Base-by-base conservation (phyloP, 1,140 invertebrate genomes). In the Bombus huntii region DNA sequence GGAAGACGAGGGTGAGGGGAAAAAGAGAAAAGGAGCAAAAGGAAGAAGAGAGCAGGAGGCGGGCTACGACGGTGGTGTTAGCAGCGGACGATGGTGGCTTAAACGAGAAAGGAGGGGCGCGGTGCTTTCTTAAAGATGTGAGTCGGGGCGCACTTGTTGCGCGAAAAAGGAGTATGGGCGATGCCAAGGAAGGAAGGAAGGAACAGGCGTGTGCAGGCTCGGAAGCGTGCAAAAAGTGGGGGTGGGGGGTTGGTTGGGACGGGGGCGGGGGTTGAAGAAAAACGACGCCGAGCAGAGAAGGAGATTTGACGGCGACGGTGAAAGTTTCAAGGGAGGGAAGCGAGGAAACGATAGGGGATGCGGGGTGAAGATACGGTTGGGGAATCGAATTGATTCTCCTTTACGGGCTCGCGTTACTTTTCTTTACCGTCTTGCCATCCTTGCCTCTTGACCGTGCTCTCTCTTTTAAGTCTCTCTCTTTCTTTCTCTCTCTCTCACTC, bases 381-480 rank as follows among this genome's bases (percentile, higher is more conserved):
- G 90, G 89, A 94, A 94, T 94, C 92, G 93, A 95, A 95, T 95
- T 95, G 94, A 95, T 95, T 95, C 92, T 92, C 93, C 93, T 95
- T 95, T 94, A 95, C 91, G 92, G 92, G 80, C 87, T 92, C 87
- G 87, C 91, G 89, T 93, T 93, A 92, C 92, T 92, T 91, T 92
- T 86, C 91, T 94, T 93, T 91, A 92, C 92, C 87, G 87, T 88
- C 78, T 84, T 47, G 71, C 77, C 68, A 86, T 88, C 85, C 88
- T 83, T 87, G 76, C 89, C 93, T 93, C 89, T 93, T 93, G 93
- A 94, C 92, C 92, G 85, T 75, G 83, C 37, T 65, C 37, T 78
- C 65, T 42, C 66, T 25, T 25, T 47, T 18, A 47, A 47, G 15
- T 81, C 59, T 62, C 42, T 57, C 42, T 70, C 37, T 42, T 3